phyloP scores from a whole-genome alignment of 2,113 vertebrate genomes.

The Hippopotamus amphibius region DNA sequence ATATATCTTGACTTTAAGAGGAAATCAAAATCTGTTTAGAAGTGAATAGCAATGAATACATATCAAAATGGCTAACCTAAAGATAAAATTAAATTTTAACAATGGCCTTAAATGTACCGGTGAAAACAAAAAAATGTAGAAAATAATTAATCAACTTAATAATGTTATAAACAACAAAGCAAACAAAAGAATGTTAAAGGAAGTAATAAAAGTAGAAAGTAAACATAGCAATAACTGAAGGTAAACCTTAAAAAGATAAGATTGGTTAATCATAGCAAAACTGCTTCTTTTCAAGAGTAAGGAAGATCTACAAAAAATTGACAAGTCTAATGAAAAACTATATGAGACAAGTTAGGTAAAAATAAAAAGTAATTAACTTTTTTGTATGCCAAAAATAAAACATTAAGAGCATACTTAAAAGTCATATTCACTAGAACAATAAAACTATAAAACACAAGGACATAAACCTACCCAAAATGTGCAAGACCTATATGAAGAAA shows the following conservation, averaged over 20 bases:
- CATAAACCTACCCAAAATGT: neutral
- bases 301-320: neutral
- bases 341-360: neutral
- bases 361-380: conserved; percentile 2
- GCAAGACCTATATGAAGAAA: neutral
- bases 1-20: neutral
- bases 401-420: neutral
- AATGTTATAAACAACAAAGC: neutral
- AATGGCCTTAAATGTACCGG: neutral
- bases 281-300: neutral
- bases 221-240: neutral
- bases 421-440: neutral
- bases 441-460: neutral
- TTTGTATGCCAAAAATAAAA: neutral
- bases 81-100: neutral
- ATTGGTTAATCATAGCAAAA: neutral
- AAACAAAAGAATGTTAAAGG: neutral
- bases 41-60: neutral
- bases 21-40: conserved; percentile 35
- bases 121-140: neutral
- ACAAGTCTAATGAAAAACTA: neutral
- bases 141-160: conserved; percentile 9
- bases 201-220: neutral
- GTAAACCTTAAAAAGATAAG: neutral
- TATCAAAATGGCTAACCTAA: neutral